These are phyloP conservation scores for Argyrosomus japonicus DNA, from an alignment of 2,113 vertebrate species.

Conservation along the genomic window DNA sequence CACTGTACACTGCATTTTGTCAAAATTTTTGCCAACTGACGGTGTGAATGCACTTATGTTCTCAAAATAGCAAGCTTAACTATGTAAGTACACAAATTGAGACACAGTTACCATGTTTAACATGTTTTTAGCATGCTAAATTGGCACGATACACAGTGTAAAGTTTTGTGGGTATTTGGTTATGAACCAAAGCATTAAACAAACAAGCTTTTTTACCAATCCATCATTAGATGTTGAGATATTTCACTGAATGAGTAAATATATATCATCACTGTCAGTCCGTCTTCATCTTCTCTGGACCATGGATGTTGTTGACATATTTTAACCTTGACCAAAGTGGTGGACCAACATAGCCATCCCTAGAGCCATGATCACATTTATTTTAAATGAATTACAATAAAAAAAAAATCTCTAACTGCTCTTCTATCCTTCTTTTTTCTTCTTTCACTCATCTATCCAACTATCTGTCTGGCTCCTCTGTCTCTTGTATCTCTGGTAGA, in stretches of 20 bases:
- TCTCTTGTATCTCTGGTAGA: slow-evolving; percentile 78
- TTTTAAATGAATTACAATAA: neutral
- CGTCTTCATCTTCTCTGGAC: neutral
- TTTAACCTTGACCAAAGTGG: neutral
- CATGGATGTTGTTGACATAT: neutral
- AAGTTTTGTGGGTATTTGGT: too few species aligned
- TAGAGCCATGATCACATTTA: neutral
- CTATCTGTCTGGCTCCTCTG: slow-evolving; percentile 13
- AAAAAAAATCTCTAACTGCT: too few species aligned
- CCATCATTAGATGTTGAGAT: neutral
- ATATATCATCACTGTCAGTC: neutral
- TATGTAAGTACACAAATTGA: too few species aligned
- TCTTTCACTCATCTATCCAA: neutral
- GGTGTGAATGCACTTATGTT: too few species aligned
- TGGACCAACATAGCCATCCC: too few species aligned
- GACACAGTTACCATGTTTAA: too few species aligned
- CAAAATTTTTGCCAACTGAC: too few species aligned
- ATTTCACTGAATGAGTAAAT: neutral
- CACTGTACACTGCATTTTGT: too few species aligned
- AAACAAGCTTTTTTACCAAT: neutral
- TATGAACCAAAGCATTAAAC: too few species aligned
- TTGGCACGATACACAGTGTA: too few species aligned
- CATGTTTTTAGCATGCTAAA: too few species aligned
- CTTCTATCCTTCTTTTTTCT: neutral
- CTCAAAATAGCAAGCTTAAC: too few species aligned